phyloP scores from a whole-genome alignment of 1,140 invertebrate genomes.

The Lasioglossum albipes region DNA sequence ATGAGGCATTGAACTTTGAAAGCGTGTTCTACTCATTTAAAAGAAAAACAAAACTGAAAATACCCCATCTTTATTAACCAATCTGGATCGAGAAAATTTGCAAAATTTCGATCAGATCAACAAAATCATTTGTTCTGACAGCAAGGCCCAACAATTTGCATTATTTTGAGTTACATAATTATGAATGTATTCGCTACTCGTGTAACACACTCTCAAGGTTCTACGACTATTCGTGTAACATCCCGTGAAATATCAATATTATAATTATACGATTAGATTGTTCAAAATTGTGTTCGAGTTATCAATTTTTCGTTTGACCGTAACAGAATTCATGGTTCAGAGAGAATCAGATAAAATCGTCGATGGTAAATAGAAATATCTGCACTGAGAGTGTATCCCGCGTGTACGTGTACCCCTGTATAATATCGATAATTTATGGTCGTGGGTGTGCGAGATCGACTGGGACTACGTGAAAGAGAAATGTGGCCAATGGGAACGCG shows the following conservation, averaged over 20 bases:
- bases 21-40: not conserved
- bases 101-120: too few species aligned
- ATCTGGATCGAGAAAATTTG: too few species aligned
- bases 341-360: not conserved
- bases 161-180: too few species aligned
- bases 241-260: not conserved
- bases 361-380: conserved; percentile 70
- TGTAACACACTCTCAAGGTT: too few species aligned
- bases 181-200: too few species aligned
- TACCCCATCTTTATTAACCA: too few species aligned
- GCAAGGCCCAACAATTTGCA: too few species aligned
- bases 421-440: conserved; percentile 53
- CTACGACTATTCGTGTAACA: too few species aligned
- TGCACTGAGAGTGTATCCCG: conserved; percentile 65
- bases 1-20: conserved; percentile 1
- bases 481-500: conserved; percentile 9
- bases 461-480: conserved; percentile 44
- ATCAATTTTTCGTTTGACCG: not conserved
- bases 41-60: not conserved
- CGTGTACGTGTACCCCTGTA: conserved; percentile 51
- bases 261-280: not conserved
- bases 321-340: not conserved
- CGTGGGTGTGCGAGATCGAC: conserved; percentile 55
- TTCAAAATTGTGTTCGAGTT: not conserved
- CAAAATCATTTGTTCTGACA: too few species aligned